phyloP scores from a whole-genome alignment of 1,140 invertebrate genomes.

The Drosophila pseudoobscura region DNA sequence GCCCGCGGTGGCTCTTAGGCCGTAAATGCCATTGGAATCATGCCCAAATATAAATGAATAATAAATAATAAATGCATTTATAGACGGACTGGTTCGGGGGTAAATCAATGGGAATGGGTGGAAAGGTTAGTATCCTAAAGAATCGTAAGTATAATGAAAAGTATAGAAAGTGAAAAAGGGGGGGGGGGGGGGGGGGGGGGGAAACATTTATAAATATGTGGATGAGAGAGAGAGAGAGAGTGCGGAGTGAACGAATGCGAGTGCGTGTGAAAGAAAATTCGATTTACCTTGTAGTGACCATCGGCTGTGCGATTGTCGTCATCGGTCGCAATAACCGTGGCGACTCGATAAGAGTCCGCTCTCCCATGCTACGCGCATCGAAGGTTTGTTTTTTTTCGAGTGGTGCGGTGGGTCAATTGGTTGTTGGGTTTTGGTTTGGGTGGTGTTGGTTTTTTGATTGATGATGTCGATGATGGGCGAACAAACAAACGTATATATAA shows the following conservation, averaged over 20 bases:
- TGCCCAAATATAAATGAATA: conserved; percentile 56
- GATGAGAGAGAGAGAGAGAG: conserved; percentile 8
- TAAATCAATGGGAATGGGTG: conserved; percentile 28
- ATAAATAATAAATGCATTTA: conserved; percentile 55
- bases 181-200: conserved; percentile 48
- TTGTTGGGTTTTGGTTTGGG: conserved; percentile 41
- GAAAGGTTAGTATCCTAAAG: conserved; percentile 24
- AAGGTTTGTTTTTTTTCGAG: conserved; percentile 64
- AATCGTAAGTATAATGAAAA: conserved; percentile 9
- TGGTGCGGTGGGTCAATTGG: conserved; percentile 11
- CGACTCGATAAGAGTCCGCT: conserved; percentile 96
- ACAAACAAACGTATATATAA: conserved; percentile 30
- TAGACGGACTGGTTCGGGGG: background rate
- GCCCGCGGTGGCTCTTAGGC: background rate
- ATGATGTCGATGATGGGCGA: conserved; percentile 70
- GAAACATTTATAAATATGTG: conserved; percentile 41
- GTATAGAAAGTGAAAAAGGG: conserved; percentile 23
- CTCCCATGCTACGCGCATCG: conserved; percentile 96
- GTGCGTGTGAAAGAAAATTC: conserved; percentile 35
- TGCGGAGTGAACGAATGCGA: conserved; percentile 16
- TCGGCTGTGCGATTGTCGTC: conserved; percentile 97
- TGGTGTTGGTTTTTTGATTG: conserved; percentile 64
- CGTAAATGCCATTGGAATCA: conserved; percentile 63
- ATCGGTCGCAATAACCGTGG: conserved; percentile 93
- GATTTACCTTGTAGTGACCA: conserved; percentile 94